Evolutionary conservation across 2,797 vertebrate species (phyloP), one percentile per base, ranked within the genome.

Genomic region (Arrhamphus sclerolepis): DNA sequence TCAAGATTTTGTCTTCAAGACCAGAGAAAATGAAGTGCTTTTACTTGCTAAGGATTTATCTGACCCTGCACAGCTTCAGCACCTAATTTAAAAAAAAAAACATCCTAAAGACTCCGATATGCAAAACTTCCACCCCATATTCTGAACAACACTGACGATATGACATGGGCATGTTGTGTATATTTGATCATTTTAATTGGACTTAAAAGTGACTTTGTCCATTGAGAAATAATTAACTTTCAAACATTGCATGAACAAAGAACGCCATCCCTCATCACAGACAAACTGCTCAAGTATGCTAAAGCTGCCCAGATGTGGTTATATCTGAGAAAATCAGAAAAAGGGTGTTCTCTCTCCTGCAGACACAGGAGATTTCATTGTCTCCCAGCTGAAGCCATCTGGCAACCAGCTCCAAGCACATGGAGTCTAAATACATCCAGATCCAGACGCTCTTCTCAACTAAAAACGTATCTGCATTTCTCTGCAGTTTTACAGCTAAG

Each of bases 401-500:
- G 91, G 88, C 82, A 66, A 69, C 75, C 80, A 89, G 85, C 65
- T 83, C 64, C 53, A 31, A 69, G 78, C 77, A 63, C 69, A 79
- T 46, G 34, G 52, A 48, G 70, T 58, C 75, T 86, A 86, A 91
- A 82, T 57, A 44, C 67, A 86, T 80, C 86, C 89, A 91, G 87
- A 90, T 90, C 19, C 43, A 21, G 13, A 16, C 34, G 13, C 13
- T 38, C 34, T 38, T 16, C 34, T 16, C 34, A 38, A 38, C 11
- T 13, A 14, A 38, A 38, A 14, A 16, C 14, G 34, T 0, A 38
- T 38, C 14, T 38, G 34, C 13, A 38, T 11, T 34, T 34, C 31
- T 34, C 2, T 34, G 31, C 8, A 34, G 9, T 2, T 2, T 29
- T 29, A 2, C 24, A 3, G 24, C 24, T 3, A 26, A 26, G 24